Conservation (phyloP, 2,888 invertebrate genomes). For the Orthosia gothica region DNA sequence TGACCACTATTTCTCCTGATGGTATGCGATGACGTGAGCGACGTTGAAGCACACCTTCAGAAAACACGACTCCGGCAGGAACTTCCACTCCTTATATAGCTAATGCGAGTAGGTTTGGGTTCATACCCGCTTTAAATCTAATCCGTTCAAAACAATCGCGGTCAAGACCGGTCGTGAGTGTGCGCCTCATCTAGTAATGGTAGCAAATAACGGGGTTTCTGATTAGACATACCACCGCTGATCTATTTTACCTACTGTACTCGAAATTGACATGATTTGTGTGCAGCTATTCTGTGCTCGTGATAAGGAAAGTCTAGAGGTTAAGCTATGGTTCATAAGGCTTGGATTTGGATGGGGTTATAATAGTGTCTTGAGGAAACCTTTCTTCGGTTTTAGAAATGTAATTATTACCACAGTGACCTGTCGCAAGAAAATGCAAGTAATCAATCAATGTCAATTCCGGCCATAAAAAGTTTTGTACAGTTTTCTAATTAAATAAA, state of each 20-base stretch:
- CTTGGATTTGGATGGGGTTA: constrained; percentile 6
- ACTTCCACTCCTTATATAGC: too few species aligned
- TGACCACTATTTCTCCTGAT: too few species aligned
- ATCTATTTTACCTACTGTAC: constrained; percentile 55
- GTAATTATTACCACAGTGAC: too few species aligned
- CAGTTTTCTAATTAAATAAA: too few species aligned
- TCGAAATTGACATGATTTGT: constrained; percentile 48
- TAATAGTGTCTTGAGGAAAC: background rate
- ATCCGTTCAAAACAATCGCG: constrained; percentile 1
- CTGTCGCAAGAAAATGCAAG: too few species aligned
- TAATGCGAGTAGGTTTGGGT: too few species aligned
- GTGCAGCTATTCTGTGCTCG: constrained; percentile 20
- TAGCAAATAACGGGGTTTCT: constrained; percentile 60
- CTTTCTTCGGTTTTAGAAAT: too few species aligned
- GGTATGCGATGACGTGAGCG: too few species aligned
- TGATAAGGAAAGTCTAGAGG: constrained; percentile 38
- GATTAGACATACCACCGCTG: constrained; percentile 60
- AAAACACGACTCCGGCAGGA: too few species aligned
- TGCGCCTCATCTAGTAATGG: constrained; percentile 45
- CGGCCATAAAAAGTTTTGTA: too few species aligned
- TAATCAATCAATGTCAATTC: too few species aligned
- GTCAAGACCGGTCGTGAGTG: constrained; percentile 47
- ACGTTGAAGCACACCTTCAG: too few species aligned
- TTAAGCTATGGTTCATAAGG: constrained; percentile 14
- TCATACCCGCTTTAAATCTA: background rate